Base-by-base conservation (phyloP, 1,140 invertebrate genomes). In the Ceratina australensis region DNA sequence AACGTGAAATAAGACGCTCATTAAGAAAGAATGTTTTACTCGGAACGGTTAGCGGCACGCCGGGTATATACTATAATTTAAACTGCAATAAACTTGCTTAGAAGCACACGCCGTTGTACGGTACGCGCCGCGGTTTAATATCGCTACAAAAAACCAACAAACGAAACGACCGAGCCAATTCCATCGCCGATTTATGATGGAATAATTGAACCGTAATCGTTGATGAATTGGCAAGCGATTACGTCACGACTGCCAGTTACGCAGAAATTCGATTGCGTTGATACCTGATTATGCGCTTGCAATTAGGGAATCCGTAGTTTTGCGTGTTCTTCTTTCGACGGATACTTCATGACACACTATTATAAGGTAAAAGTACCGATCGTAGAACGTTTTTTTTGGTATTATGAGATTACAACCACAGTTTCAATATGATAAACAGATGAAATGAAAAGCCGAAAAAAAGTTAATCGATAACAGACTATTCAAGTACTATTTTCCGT, bases 21-120 rank as follows among this genome's bases (percentile, higher is more conserved):
- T 90, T 90, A 90, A 86, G 84, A 86, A 90, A 83, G 88, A 91
- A 91, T 90, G 86, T 71, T 26, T 49, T 26, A 57, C 69, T 50
- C 47, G 54, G 26, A 52, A 64, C 50, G 61, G 76, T 67, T 66
- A 28, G 57, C 52, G 28, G 22, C 54, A 61, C 49, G 67, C 26
- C 75, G 50, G 33, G 33, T 42, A 42, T 42, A 42, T 42, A 42
- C 33, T 80, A 74, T 84, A 81, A 85, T 81, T 73, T 78, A 22
- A 85, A 42, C 61, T 47, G 71, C 74, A 75, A 75, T 79, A 85
- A 85, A 84, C 74, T 79, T 61, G 56, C 68, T 69, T 73, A 63
- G 50, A 42, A 24, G 33, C 66, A 42, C 68, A 20, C 54, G 73
- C 33, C 61, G 28, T 57, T 75, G 20, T 59, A 13, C 77, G 28